Evolutionary conservation across 2,797 vertebrate species (phyloP), one percentile per base, ranked within the genome.

Genomic region (Lemur catta): DNA sequence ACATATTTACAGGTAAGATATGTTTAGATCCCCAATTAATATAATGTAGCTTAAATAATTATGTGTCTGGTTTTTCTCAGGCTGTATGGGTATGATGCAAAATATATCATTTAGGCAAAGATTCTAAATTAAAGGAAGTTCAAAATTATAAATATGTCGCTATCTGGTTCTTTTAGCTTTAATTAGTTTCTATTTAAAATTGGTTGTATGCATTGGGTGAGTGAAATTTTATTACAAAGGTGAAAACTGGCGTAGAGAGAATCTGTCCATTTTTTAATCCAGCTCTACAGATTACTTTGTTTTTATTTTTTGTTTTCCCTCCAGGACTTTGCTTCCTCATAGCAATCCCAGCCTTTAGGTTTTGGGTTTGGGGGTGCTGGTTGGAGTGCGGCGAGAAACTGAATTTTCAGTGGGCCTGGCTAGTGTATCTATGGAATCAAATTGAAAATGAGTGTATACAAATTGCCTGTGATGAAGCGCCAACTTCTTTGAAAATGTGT

Each of bases 1-100:
- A 97, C 99, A 50, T 99, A 99, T 93, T 98, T 99, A 91, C 99
- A 99, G 99, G 99, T 99, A 98, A 97, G 98, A 92, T 78, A 94
- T 92, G 96, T 95, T 92, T 94, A 22, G 46, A 33, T 43, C 41
- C 9, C 96, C 75, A 11, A 0, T 63, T 67, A 80, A 43, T 85
- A 17, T 41, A 61, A 33, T 30, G 1, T 26, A 50, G 15, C 17
- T 82, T 92, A 46, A 67, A 22, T 75, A 67, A 50, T 79, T 5
- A 20, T 41, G 6, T 57, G 2, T 26, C 74, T 86, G 0, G 93
- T 86, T 93, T 57, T 90, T 41, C 65, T 93, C 48, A 72, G 33
- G 61, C 57, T 26, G 55, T 35, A 26, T 13, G 13, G 4, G 4
- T 59, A 7, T 65, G 11, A 35, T 38, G 5, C 35, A 63, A 80